phyloP scores from a whole-genome alignment of 2,888 invertebrate species.

The Drosophila prolongata region DNA sequence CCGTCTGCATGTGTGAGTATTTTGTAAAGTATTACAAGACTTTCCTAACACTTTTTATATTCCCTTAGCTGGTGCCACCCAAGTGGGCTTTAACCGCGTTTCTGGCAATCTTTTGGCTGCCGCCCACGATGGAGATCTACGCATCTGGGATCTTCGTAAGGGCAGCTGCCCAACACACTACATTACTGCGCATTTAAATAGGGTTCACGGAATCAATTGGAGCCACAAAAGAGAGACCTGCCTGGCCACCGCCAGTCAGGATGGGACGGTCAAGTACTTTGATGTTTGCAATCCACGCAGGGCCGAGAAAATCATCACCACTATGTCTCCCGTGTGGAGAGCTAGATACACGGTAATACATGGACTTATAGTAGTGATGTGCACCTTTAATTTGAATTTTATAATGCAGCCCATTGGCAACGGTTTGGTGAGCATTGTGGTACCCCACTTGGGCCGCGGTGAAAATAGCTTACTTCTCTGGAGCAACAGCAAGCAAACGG shows the following conservation, averaged over 20 bases:
- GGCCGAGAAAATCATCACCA: constrained; percentile 93
- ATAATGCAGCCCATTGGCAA: constrained; percentile 92
- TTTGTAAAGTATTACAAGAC: fast-evolving
- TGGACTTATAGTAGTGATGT: not conserved
- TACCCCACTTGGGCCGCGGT: constrained; percentile 94
- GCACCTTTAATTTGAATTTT: fast-evolving
- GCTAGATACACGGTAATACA: constrained; percentile 91
- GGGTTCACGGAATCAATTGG: constrained; percentile 98
- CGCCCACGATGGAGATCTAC: constrained; percentile 97
- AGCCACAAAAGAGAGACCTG: constrained; percentile 93
- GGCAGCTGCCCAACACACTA: constrained; percentile 94
- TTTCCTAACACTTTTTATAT: not conserved
- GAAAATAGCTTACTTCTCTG: constrained; percentile 93
- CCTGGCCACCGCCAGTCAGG: constrained; percentile 96
- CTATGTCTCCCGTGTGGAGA: constrained; percentile 94
- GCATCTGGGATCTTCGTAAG: constrained; percentile 98
- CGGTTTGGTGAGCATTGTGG: constrained; percentile 95
- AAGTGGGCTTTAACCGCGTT: constrained; percentile 96
- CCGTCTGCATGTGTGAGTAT: constrained; percentile 89
- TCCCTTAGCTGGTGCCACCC: constrained; percentile 92
- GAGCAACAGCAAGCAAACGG: constrained; percentile 89
- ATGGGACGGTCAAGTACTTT: constrained; percentile 97
- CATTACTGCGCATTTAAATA: constrained; percentile 93
- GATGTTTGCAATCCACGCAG: constrained; percentile 94
- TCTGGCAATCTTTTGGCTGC: constrained; percentile 94